Evolutionary conservation across 2,113 vertebrate genomes (phyloP).

Genomic region (Hystrix brachyura): DNA sequence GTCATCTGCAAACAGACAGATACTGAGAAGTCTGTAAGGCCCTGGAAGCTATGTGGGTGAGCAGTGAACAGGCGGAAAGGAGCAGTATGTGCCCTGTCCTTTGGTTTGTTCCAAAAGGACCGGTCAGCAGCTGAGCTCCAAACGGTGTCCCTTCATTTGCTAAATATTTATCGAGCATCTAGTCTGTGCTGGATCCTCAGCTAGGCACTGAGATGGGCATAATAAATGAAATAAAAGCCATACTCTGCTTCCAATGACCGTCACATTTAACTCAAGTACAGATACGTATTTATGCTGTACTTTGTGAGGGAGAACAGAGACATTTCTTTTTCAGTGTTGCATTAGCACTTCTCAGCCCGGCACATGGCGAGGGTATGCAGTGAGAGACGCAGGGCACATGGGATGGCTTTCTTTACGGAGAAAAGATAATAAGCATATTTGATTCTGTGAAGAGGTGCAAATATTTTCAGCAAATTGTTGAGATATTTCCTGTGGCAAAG

Average conservation of each 20-base stretch:
- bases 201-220: not conserved
- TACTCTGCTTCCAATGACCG: not conserved
- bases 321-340: not conserved
- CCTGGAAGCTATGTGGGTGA: not conserved
- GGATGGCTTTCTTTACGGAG: conserved; percentile 44
- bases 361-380: not conserved
- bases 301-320: not conserved
- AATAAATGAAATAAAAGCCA: not conserved
- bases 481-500: conserved; percentile 64
- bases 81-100: not conserved
- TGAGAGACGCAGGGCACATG: not conserved
- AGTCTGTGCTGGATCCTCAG: not conserved
- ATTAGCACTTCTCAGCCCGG: not conserved
- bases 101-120: not conserved
- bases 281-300: not conserved
- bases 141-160: not conserved
- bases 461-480: conserved; percentile 74
- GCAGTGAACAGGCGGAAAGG: not conserved
- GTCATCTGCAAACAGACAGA: not conserved
- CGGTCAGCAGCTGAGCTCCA: not conserved
- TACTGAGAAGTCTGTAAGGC: not conserved
- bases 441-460: conserved; percentile 50
- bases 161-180: conserved; percentile 31
- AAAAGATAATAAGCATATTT: conserved; percentile 46
- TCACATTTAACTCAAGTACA: not conserved